Conservation (phyloP, 1,140 invertebrate species). For the Drosophila ogumai region DNA sequence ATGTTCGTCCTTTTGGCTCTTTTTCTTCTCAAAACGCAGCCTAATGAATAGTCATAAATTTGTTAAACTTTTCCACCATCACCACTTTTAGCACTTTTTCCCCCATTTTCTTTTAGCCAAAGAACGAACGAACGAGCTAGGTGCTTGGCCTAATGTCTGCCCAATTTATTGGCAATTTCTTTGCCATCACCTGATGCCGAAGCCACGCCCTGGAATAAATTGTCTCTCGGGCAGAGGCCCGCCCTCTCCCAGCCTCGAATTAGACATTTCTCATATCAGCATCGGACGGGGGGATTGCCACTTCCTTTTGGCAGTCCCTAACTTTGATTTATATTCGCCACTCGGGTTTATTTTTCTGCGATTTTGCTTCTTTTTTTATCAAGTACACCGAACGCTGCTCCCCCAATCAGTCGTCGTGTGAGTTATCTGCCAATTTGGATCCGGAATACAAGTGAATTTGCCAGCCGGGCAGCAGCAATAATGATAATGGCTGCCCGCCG, state of each 20-base stretch:
- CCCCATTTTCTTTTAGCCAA: constrained; percentile 2
- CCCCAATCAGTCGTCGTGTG: neutral
- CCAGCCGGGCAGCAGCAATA: constrained; percentile 13
- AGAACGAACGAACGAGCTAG: neutral
- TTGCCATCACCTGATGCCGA: constrained; percentile 46
- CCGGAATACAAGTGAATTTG: constrained; percentile 23
- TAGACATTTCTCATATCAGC: constrained; percentile 74
- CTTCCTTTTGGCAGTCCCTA: constrained; percentile 22
- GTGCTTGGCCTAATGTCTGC: constrained; percentile 45
- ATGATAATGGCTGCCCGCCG: constrained; percentile 26
- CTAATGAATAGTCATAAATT: constrained; percentile 79
- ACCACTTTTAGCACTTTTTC: constrained; percentile 23
- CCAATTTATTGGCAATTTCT: constrained; percentile 79
- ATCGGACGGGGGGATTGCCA: constrained; percentile 1
- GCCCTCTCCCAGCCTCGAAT: constrained; percentile 10
- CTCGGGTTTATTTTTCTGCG: constrained; percentile 26
- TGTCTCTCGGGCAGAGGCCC: constrained; percentile 22
- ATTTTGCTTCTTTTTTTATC: constrained; percentile 25
- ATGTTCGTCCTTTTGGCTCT: constrained; percentile 20
- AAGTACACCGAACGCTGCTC: constrained; percentile 16
- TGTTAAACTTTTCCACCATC: constrained; percentile 44
- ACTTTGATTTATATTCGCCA: constrained; percentile 54
- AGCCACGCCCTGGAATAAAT: constrained; percentile 46
- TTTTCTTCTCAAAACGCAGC: constrained; percentile 17
- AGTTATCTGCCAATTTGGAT: constrained; percentile 39